Evolutionary conservation across 2,113 vertebrate genomes (phyloP).

Genomic region (Channa argus): DNA sequence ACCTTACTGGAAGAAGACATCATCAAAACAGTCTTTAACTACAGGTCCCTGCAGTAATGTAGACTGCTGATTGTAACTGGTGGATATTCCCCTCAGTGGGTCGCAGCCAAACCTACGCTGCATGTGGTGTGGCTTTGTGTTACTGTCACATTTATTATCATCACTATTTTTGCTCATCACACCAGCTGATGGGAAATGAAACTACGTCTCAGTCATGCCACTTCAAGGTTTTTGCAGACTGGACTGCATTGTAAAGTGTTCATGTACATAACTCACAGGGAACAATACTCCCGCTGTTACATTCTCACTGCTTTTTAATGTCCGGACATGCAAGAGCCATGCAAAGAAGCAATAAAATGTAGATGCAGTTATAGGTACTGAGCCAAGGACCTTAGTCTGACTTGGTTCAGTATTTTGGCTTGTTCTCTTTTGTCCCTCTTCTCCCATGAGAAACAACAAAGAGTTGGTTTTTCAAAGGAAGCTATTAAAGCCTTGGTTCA

Average conservation of each 20-base stretch:
- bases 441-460: constrained; percentile 15
- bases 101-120: not conserved
- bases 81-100: not conserved
- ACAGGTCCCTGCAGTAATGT: constrained; percentile 19
- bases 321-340: constrained; percentile 17
- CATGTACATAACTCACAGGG: not conserved
- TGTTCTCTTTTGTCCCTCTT: constrained; percentile 6
- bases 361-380: not conserved
- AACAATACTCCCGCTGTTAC: not conserved
- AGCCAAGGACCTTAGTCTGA: constrained; percentile 4
- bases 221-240: not conserved
- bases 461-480: constrained; percentile 9
- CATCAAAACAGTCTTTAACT: constrained; percentile 10
- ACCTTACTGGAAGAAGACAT: constrained; percentile 1
- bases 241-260: not conserved
- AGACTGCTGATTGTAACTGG: not conserved
- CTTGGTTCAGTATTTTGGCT: not conserved
- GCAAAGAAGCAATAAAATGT: not conserved
- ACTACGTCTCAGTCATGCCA: not conserved
- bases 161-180: not conserved
- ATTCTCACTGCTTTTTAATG: not conserved
- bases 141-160: constrained; percentile 26
- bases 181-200: not conserved
- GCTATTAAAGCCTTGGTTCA: constrained; percentile 4
- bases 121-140: not conserved